Evolutionary conservation across 2,888 invertebrate species (phyloP).

Genomic region (Scaptomyza cyrtandrae): DNA sequence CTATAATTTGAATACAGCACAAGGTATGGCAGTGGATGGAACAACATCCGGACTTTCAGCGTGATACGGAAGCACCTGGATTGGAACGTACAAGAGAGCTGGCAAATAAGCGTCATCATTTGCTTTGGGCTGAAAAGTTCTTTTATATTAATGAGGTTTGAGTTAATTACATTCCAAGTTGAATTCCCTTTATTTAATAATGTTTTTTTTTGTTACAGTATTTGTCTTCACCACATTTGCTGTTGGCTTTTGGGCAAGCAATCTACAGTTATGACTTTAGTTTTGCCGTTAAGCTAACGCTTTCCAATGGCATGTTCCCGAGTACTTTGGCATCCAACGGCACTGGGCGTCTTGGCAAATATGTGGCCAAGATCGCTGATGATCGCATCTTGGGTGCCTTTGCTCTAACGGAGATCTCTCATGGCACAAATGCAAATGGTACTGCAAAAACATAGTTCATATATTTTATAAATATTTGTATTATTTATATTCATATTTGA

Average conservation of each 20-base stretch:
- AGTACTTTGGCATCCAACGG: conserved; percentile 88
- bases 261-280: conserved; percentile 87
- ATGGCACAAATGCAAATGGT: conserved; percentile 92
- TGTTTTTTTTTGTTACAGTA: conserved; percentile 82
- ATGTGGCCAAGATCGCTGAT: conserved; percentile 83
- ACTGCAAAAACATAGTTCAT: background rate
- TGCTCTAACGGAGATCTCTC: conserved; percentile 94
- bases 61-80: conserved; percentile 85
- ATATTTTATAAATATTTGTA: background rate
- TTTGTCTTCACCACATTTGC: conserved; percentile 85
- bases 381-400: conserved; percentile 89
- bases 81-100: conserved; percentile 87
- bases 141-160: conserved; percentile 75
- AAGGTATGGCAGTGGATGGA: conserved; percentile 87
- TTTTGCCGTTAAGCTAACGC: conserved; percentile 88
- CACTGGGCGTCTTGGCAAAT: conserved; percentile 87
- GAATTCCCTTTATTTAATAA: background rate
- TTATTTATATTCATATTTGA: background rate
- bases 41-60: conserved; percentile 87
- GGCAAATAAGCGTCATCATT: conserved; percentile 87
- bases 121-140: conserved; percentile 88
- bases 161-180: background rate
- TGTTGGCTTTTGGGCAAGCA: conserved; percentile 86
- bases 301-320: conserved; percentile 89
- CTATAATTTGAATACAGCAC: conserved; percentile 83